Evolutionary conservation across 2,113 vertebrate genomes (phyloP), one percentile per base, ranked within the genome.

Genomic region (Bambusicola thoracicus): DNA sequence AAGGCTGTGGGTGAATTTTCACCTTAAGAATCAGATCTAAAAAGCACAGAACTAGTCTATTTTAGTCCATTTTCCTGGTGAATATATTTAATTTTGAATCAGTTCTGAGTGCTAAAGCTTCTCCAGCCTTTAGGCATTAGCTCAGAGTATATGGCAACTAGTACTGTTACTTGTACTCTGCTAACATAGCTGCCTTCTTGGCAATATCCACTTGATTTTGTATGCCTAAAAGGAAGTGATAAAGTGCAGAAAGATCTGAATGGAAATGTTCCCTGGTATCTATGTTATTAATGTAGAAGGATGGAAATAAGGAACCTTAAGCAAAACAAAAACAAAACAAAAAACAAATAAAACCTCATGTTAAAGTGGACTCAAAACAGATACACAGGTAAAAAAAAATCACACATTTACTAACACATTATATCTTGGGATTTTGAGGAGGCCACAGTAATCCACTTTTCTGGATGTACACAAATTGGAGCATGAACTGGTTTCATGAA

Each of bases 401-500:
- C n/a, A 72, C 22, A 40, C 11, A 49, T 11, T 15, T 82, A 25
- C 29, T 38, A 68, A 36, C 4, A 38, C 30, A 24, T 32, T 69
- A 3, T 16, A 40, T 43, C 13, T 43, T 53, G 6, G 13, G 6
- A 13, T 53, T 21, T 9, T 86, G 68, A 15, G 30, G 24, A 11
- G 76, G 25, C 13, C 38, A 34, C 3, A 55, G 7, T 19, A 77
- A 43, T 41, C 20, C 74, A 41, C 51, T 87, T 96, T 91, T 90
- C 63, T 91, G 76, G 46, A 82, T 63, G 46, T 90, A 51, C 48
- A 88, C 7, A 87, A 34, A 53, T 79, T 68, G 85, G 2, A 79
- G 24, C 59, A 69, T 81, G 65, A 96, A 81, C 73, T 93, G 40
- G 48, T 89, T 95, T 97, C 88, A 93, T 66, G 32, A 30, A 87